phyloP scores from a whole-genome alignment of 2,113 vertebrate species.

The Sorex fumeus region DNA sequence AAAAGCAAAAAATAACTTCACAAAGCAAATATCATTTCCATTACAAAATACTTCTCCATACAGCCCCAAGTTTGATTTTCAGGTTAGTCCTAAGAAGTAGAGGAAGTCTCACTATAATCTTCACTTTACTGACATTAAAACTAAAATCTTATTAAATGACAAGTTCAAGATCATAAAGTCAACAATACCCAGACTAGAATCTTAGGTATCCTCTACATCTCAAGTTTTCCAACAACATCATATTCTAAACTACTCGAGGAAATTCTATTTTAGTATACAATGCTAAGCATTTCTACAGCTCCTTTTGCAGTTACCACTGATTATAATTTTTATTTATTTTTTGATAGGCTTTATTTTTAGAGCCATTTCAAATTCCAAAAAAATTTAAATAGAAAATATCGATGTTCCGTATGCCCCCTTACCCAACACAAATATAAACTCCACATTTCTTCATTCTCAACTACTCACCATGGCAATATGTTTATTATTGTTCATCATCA shows the following conservation, averaged over 20 bases:
- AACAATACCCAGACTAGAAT: background rate
- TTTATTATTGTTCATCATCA: background rate
- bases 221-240: background rate
- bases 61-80: background rate
- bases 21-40: background rate
- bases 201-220: background rate
- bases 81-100: background rate
- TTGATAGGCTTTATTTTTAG: background rate
- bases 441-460: background rate
- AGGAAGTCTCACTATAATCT: background rate
- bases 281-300: background rate
- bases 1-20: constrained; percentile 3
- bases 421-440: background rate
- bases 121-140: constrained; percentile 53
- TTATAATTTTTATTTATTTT: background rate
- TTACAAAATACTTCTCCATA: background rate
- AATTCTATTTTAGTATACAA: background rate
- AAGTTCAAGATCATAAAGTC: background rate
- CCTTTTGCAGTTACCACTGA: background rate
- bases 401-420: background rate
- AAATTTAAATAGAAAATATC: background rate
- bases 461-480: background rate
- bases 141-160: constrained; percentile 6
- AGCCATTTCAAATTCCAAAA: background rate
- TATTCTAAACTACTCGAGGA: constrained; percentile 24